phyloP scores from a whole-genome alignment of 2,113 vertebrate species.

The Gadus macrocephalus region DNA sequence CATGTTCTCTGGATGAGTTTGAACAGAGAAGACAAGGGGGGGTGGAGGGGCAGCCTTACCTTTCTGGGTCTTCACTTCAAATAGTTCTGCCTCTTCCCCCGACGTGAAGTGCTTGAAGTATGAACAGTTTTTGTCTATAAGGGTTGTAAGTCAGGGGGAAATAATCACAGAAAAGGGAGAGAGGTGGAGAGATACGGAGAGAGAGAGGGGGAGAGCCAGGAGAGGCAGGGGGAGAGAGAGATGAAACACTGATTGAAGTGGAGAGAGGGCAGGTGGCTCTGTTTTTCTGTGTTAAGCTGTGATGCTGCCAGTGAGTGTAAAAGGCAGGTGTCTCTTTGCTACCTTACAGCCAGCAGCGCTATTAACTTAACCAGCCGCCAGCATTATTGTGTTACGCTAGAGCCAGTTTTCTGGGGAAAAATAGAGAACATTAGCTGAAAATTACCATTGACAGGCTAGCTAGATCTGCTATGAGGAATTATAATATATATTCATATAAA shows the following conservation, averaged over 20 bases:
- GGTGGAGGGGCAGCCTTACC: conserved; percentile 68
- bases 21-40: too few relatives aligned
- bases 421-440: too few relatives aligned
- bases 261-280: conserved; percentile 29
- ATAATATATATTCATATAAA: too few relatives aligned
- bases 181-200: conserved; percentile 25
- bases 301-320: conserved; percentile 26
- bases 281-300: conserved; percentile 15
- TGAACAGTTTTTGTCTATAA: conserved; percentile 87
- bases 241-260: conserved; percentile 39
- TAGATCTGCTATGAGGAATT: too few relatives aligned
- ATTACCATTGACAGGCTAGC: too few relatives aligned
- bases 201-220: conserved; percentile 1
- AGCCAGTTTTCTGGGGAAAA: too few relatives aligned
- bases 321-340: not conserved
- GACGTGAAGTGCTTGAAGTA: conserved; percentile 98
- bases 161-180: not conserved
- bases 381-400: too few relatives aligned
- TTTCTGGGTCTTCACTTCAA: conserved; percentile 96
- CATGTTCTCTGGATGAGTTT: too few relatives aligned
- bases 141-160: not conserved
- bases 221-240: conserved; percentile 31
- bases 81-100: conserved; percentile 87
- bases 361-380: too few relatives aligned
- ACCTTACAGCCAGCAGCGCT: too few relatives aligned